Base-by-base conservation (phyloP, 1,140 invertebrate species). In the Eubasilissa regina region DNA sequence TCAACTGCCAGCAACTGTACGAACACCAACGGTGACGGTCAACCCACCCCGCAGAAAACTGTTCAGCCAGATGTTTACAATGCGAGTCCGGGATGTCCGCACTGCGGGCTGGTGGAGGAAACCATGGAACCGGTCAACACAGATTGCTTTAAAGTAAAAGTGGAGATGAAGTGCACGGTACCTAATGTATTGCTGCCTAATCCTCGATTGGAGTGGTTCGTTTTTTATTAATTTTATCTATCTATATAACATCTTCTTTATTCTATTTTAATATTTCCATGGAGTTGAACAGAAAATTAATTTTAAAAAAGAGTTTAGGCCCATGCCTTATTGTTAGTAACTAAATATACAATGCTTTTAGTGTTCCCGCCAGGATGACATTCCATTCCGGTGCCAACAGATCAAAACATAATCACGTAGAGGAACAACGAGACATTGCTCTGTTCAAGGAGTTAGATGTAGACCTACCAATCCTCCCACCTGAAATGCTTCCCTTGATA, bases 71-170 rank as follows among this genome's bases (percentile, higher is more conserved):
- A 82, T 53, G 25, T 72, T 0, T 80, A 78, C 55, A 75, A 64
- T 17, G 19, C 53, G 0, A 51, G 70, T 0, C 82, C 84, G 3
- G 88, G 87, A 9, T 97, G 96, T 86, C 95, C 95, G 0, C 96
- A 97, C 85, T 97, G 96, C 86, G 94, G 93, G 0, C 86, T 91
- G 56, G 90, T 92, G 78, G 87, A 89, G 0, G 86, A 87, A 9
- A 86, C 88, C 45, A 87, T 88, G 84, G 85, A 85, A 74, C 89
- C 90, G 4, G 84, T 81, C 55, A 88, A 88, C 81, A 78, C 79
- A 8, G 81, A 81, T 11, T 84, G 84, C 66, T 43, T 4, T 21
- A 83, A 82, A 19, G 86, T 89, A 19, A 80, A 80, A 43, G 55
- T 89, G 6, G 75, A 84, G 58, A 86, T 88, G 85, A 81, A 85